These are phyloP conservation scores for Geotrupes spiniger DNA, from an alignment of 2,888 invertebrate genomes.

Conservation along the genomic window DNA sequence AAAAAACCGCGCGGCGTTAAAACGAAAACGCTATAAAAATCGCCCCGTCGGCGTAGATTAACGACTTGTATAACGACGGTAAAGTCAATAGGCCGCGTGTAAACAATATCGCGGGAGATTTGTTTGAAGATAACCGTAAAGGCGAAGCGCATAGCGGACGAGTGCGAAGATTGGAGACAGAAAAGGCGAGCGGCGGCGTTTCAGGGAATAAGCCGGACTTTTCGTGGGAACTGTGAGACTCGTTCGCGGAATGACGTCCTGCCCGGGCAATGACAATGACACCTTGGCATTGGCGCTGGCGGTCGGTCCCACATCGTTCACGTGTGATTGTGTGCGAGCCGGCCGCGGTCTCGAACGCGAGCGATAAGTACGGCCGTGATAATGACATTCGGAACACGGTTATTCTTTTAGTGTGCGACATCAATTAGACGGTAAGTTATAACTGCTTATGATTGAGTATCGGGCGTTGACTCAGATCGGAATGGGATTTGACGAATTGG, in stretches of 20 bases:
- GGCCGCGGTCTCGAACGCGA: constrained; percentile 12
- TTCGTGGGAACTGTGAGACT: constrained; percentile 37
- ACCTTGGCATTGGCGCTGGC: constrained; percentile 38
- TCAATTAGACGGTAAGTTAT: constrained; percentile 3
- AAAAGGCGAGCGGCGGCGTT: constrained; percentile 23
- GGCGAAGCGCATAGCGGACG: background rate
- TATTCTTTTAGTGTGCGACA: constrained; percentile 36
- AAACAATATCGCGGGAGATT: too few species aligned
- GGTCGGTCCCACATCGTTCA: constrained; percentile 35
- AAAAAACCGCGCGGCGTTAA: too few species aligned
- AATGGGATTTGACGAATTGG: too few species aligned
- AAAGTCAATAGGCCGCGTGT: too few species aligned
- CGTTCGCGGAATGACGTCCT: constrained; percentile 39
- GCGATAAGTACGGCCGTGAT: constrained; percentile 33
- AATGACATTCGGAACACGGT: constrained; percentile 40
- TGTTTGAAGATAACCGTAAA: background rate
- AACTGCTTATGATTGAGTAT: background rate
- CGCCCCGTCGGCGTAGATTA: too few species aligned
- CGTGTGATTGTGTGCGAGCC: constrained; percentile 15
- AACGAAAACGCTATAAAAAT: too few species aligned
- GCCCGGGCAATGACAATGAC: constrained; percentile 41
- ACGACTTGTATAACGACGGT: too few species aligned
- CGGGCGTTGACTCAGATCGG: too few species aligned
- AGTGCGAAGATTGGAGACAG: constrained; percentile 11
- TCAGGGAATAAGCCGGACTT: constrained; percentile 33